Base-by-base conservation (phyloP, 23 tunicate species). In the Ascidia mentula region DNA sequence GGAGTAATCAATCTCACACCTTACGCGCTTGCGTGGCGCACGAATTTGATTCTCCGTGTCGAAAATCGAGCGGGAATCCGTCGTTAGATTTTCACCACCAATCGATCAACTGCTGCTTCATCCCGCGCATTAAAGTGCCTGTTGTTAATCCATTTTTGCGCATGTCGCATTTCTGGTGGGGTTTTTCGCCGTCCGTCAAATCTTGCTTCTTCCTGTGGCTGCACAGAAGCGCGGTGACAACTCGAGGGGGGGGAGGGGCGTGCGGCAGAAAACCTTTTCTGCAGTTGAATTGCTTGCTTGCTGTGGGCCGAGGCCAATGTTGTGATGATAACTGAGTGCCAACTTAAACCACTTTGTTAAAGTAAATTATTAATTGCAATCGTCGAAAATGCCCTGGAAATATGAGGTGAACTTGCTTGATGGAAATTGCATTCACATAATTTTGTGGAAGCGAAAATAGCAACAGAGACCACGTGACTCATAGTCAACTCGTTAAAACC, bases 101-200 rank as follows among this genome's bases (percentile, higher is more conserved):
- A 53, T 53, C 65, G 24, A 53, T 53, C 65, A 53, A 3, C 65
- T 9, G 65, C 7, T 28, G 13, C 65, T 53, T 53, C 65, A 53
- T 53, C 22, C 65, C 24, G 22, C 65, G 65, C 65, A 53, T 53
- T 53, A 53, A 53, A 53, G 65, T 53, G 65, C 65, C 24, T 53
- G 65, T 53, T 53, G 65, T 53, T 53, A 53, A 53, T 53, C 65
- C 65, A 53, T 53, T 53, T 53, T n/a, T 53, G 28, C 65, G 65
- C 65, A 20, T 53, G 65, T 53, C 65, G 12, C 22, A 53, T 53
- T 53, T 53, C 65, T 53, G 65, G 65, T 53, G 65, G 65, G 24
- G 65, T 53, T 53, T 53, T 53, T 53, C 24, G 28, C 24, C 65
- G 65, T 53, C 65, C 65, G 65, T 53, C 65, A 53, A n/a, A 53